Base-by-base conservation (phyloP, 2,113 vertebrate genomes). In the Trichechus manatus region DNA sequence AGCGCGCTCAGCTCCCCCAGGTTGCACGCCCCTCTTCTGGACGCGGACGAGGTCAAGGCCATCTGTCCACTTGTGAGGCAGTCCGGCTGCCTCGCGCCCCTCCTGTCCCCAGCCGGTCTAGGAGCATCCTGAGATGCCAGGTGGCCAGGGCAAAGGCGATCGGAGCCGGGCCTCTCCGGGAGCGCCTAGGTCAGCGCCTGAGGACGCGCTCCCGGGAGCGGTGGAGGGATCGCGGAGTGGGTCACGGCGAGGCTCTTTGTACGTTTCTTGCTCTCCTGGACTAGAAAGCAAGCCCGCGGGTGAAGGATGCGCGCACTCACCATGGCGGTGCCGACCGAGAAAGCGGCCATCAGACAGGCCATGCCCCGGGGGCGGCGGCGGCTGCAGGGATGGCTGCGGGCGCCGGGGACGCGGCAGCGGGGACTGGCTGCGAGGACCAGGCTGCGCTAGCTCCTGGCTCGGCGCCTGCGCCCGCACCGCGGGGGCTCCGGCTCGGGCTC, bases 321-420 rank as follows among this genome's bases (percentile, higher is more conserved):
- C 98, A 98, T 78, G 97, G 98, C 97, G 94, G 97, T 98, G 97
- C 98, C 98, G 95, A 98, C 50, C 84, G 98, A 98, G 97, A 98
- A 98, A 96, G 98, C 98, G 89, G 98, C 98, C 97, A 98, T 98
- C 98, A 99, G 98, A 96, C 98, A 99, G 98, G 98, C 99, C 98
- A 99, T 99, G 98, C 98, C 97, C 97, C 93, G 96, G 88, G 96
- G 97, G 86, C 91, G 96, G 87, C 59, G 91, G 78, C 91, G 75
- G 66, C 64, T 75, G 31, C 33, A 19, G 87, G 79, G 92, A 72
- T 63, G 0, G 82, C 68, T 50, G 87, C 59, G 22, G 83, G 82
- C 33, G 42, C 81, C 61, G 44, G 64, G 39, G 31, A 61, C 25
- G 79, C 15, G 64, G 29, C 47, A 36, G n/a, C 64, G 27, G 53